Evolutionary conservation across 2,113 vertebrate species (phyloP).

Genomic region (Stigmatopora nigra): DNA sequence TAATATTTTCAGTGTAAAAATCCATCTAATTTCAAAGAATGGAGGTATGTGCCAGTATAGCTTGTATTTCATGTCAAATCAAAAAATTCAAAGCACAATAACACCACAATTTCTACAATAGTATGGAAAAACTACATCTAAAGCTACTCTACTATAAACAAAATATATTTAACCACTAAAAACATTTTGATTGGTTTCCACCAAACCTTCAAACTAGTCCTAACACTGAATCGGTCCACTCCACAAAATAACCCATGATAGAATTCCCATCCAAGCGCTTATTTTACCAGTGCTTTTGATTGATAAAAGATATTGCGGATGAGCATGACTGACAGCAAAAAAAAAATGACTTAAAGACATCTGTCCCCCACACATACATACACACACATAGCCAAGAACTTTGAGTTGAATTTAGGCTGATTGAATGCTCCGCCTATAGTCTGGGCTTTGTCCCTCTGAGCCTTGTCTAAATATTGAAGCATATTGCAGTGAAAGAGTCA

Average conservation of each 20-base stretch:
- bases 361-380: slow-evolving; percentile 10
- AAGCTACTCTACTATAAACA: background rate
- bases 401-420: slow-evolving; percentile 52
- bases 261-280: background rate
- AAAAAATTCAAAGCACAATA: no score
- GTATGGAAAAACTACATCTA: no score
- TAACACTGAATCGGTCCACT: background rate
- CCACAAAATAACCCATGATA: background rate
- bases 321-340: background rate
- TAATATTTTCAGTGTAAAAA: no score
- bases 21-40: no score
- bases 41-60: no score
- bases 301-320: slow-evolving; percentile 2
- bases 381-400: slow-evolving; percentile 16
- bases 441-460: slow-evolving; percentile 58
- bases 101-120: no score
- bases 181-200: no score
- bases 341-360: background rate
- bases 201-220: background rate
- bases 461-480: slow-evolving; percentile 66
- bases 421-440: slow-evolving; percentile 49
- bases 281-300: background rate
- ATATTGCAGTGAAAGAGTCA: slow-evolving; percentile 52
- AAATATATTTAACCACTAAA: no score
- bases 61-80: no score